Evolutionary conservation across 2,113 vertebrate species (phyloP).

Genomic region (Syrrhaptes paradoxus): DNA sequence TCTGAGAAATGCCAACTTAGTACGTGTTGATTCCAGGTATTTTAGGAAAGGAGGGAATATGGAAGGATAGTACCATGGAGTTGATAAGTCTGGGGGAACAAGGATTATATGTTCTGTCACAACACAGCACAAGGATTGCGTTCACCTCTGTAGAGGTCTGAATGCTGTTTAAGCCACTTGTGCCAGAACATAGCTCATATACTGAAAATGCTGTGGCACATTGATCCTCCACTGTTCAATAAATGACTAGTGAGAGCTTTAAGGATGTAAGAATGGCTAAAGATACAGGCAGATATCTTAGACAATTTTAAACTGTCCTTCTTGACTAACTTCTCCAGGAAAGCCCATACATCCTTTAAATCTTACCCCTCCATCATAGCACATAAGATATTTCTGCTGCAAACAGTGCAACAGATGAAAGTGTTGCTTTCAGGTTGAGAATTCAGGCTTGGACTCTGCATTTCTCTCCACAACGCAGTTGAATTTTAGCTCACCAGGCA

Average conservation of each 20-base stretch:
- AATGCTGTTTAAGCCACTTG: accelerated
- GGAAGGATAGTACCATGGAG: neutral
- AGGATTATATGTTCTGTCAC: neutral
- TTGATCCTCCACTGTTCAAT: neutral
- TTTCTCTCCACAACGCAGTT: neutral
- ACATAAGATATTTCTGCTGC: neutral
- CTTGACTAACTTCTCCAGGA: neutral
- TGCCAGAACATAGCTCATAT: neutral
- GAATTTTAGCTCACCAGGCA: neutral
- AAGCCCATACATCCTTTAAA: neutral
- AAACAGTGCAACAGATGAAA: neutral
- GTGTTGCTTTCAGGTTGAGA: neutral
- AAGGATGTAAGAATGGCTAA: neutral
- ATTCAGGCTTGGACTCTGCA: neutral
- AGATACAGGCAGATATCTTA: neutral
- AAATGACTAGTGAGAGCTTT: neutral
- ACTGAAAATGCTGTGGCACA: neutral
- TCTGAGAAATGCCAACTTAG: neutral
- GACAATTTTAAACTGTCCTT: neutral
- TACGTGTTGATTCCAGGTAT: neutral
- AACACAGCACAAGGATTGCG: accelerated
- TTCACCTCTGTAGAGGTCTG: neutral
- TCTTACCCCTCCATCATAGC: neutral
- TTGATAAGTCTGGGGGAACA: neutral
- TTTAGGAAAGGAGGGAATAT: neutral